Evolutionary conservation across 1,140 invertebrate genomes (phyloP), one percentile per base, ranked within the genome.

Genomic region (Apis laboriosa): DNA sequence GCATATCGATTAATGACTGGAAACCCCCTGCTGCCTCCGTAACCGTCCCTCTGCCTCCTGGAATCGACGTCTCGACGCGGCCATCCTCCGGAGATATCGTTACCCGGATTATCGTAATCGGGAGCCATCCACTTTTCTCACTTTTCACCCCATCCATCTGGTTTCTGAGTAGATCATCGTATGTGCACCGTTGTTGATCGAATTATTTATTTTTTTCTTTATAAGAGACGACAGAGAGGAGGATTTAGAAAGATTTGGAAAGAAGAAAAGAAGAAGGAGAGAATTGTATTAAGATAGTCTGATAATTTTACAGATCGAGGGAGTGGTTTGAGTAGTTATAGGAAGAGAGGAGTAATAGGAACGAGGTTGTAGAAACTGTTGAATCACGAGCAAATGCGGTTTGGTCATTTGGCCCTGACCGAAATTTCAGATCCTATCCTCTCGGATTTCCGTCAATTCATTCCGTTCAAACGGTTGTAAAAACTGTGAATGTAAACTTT

Each of bases 1-100:
- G 77, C 85, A 78, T 91, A 91, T 92, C 90, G 90, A 92, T 92
- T 91, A 92, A 92, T 92, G 90, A 91, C 89, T 88, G 84, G 84
- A 13, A 83, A 80, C 34, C 80, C 83, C 81, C 77, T 63, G 49
- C 53, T 73, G 73, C 84, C 77, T 84, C 81, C 78, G 53, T 63
- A 60, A 56, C 60, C 71, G 61, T 51, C 58, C 63, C 49, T 70
- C 34, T 43, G 19, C 72, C 85, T 60, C 66, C 24, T 73, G 85
- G 70, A 80, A 86, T 64, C 71, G 71, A 80, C 67, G 77, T 79
- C 55, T 61, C 67, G 55, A 68, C 67, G 67, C 77, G 77, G 72
- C 24, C 77, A 79, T 79, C 77, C 67, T 67, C 77, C 19, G 17
- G 77, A 72, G 77, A 79, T 79, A 79, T 79, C 77, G 77, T 79